Evolutionary conservation across 1,140 invertebrate species (phyloP).

Genomic region (Zaprionus tsacasi): DNA sequence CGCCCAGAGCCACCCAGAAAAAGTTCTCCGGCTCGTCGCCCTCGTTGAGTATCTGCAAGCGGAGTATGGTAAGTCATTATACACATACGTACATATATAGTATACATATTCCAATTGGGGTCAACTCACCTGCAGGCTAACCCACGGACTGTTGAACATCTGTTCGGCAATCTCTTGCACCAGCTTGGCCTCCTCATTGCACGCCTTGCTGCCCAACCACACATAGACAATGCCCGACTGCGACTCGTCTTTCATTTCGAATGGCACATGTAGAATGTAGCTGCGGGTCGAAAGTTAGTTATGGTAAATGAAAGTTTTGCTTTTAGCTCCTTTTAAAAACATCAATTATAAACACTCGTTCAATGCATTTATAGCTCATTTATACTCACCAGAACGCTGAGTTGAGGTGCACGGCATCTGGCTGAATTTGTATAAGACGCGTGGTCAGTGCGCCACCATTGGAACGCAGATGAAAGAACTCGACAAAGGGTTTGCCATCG

Average conservation of each 20-base stretch:
- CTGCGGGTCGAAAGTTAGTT: slow-evolving; percentile 84
- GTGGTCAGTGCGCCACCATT: slow-evolving; percentile 98
- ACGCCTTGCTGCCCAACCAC: slow-evolving; percentile 96
- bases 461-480: slow-evolving; percentile 97
- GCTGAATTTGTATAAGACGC: slow-evolving; percentile 94
- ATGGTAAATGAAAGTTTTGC: background rate
- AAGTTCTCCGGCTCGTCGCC: slow-evolving; percentile 99
- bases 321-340: too few species aligned
- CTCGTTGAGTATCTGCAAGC: slow-evolving; percentile 92
- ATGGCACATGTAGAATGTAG: slow-evolving; percentile 98
- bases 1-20: slow-evolving; percentile 98
- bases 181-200: slow-evolving; percentile 94
- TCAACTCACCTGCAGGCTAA: slow-evolving; percentile 89
- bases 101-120: background rate
- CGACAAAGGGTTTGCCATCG: slow-evolving; percentile 88
- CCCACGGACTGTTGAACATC: slow-evolving; percentile 96
- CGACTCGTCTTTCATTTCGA: slow-evolving; percentile 94
- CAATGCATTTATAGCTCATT: too few species aligned
- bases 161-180: slow-evolving; percentile 97
- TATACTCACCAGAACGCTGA: slow-evolving; percentile 92
- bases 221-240: slow-evolving; percentile 97
- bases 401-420: slow-evolving; percentile 92
- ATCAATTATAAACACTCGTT: too few species aligned
- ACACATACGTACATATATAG: background rate
- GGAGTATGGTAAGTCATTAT: background rate